phyloP scores from a whole-genome alignment of 2,113 vertebrate species.

The Caracal caracal region DNA sequence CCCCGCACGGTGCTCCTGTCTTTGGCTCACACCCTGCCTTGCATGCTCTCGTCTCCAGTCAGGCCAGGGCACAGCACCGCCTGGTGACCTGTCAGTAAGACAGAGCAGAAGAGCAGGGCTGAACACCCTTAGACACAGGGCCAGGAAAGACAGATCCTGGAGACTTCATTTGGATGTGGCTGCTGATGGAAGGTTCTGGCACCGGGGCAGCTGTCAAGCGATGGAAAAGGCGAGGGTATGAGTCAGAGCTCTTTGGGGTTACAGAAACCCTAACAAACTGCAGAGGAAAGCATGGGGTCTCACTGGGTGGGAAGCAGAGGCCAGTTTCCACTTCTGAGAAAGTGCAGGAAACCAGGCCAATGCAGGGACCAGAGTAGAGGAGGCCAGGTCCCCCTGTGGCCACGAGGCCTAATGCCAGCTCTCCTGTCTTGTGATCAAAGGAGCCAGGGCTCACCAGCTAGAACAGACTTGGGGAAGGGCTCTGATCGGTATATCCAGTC shows the following conservation, averaged over 20 bases:
- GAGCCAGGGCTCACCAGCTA: not conserved
- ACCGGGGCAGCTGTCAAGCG: not conserved
- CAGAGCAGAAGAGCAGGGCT: not conserved
- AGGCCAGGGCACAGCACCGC: not conserved
- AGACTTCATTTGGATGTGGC: not conserved
- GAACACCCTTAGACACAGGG: too few species aligned
- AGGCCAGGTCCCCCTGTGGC: not conserved
- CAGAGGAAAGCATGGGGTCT: not conserved
- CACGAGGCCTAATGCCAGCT: not conserved
- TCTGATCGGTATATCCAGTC: not conserved
- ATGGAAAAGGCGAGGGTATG: not conserved
- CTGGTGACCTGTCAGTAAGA: not conserved
- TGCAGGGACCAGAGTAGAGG: not conserved
- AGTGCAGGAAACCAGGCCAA: not conserved
- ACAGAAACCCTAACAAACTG: not conserved
- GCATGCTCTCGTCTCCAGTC: not conserved
- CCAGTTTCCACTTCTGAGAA: not conserved
- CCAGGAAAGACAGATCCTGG: not conserved
- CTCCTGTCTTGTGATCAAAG: not conserved
- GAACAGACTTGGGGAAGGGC: not conserved
- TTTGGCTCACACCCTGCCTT: not conserved
- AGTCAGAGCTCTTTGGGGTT: not conserved
- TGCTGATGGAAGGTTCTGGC: not conserved
- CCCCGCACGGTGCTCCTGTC: fast-evolving
- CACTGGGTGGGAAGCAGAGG: not conserved